Percentiles rank a stretch among this genome's conserved stretches.
phyloP scores from a whole-genome alignment of 1,140 invertebrate species.

The Gryllus bimaculatus region DNA sequence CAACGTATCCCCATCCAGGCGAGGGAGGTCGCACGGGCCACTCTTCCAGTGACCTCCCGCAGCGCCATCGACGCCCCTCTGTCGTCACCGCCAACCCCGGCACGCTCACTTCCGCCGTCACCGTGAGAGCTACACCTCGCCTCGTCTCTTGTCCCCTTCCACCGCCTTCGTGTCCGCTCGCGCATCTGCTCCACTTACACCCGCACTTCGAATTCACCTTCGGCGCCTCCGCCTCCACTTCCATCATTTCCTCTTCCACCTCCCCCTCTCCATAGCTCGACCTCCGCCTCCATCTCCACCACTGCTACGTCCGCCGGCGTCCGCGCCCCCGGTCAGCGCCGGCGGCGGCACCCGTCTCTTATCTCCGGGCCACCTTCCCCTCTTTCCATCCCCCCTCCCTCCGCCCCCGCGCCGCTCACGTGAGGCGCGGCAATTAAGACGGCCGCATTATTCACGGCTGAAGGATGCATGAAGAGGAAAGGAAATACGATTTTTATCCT shows the following conservation, averaged over 20 bases:
- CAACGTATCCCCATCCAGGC: too few species aligned
- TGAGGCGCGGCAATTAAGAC: neutral
- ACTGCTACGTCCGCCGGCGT: too few species aligned
- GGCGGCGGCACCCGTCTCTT: too few species aligned
- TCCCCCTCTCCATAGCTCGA: neutral
- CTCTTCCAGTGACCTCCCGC: neutral
- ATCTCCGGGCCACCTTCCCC: too few species aligned
- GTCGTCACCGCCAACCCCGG: too few species aligned
- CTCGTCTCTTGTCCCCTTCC: too few species aligned
- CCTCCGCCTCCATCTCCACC: neutral
- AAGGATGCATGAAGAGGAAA: constrained; percentile 4
- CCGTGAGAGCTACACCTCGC: neutral
- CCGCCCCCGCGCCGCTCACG: neutral
- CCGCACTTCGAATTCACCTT: too few species aligned
- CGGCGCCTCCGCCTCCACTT: neutral
- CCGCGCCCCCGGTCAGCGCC: too few species aligned
- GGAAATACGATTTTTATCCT: constrained; percentile 1
- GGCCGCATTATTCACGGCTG: neutral
- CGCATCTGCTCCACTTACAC: neutral
- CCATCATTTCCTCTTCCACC: neutral
- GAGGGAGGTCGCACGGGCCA: neutral
- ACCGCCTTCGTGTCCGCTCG: neutral
- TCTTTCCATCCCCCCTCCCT: neutral
- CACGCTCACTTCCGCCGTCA: neutral
- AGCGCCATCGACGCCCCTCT: neutral